phyloP scores from a whole-genome alignment of 2,797 vertebrate species.

The Euphonia xanthogaster region DNA sequence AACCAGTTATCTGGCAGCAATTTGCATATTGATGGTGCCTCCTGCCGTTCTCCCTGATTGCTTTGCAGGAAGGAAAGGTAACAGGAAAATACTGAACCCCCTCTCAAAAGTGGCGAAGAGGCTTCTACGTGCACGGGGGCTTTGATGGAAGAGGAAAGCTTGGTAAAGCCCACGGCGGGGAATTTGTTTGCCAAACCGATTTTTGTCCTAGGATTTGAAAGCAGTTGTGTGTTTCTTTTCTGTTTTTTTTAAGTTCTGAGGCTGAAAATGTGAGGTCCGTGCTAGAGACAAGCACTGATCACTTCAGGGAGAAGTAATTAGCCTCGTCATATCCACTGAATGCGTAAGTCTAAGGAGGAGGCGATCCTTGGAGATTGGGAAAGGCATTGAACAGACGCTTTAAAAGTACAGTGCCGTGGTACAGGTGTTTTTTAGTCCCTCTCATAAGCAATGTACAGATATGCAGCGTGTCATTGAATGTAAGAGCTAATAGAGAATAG shows the following conservation, averaged over 20 bases:
- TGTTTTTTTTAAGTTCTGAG: background rate
- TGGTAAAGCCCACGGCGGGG: constrained; percentile 34
- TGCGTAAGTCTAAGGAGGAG: constrained; percentile 31
- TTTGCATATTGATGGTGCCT: constrained; percentile 84
- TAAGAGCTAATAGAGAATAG: constrained; percentile 70
- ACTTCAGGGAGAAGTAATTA: constrained; percentile 59
- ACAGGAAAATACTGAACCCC: constrained; percentile 73
- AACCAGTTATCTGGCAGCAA: constrained; percentile 78
- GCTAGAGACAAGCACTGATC: background rate
- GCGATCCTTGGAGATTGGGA: constrained; percentile 43
- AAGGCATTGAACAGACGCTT: constrained; percentile 45
- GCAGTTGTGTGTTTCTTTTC: background rate
- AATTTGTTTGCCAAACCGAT: constrained; percentile 54
- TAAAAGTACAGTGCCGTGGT: constrained; percentile 43
- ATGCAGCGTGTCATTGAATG: constrained; percentile 38
- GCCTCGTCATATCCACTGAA: constrained; percentile 9
- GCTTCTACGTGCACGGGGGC: constrained; percentile 30
- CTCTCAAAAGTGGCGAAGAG: constrained; percentile 33
- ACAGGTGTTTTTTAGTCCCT: constrained; percentile 37
- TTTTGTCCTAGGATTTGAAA: constrained; percentile 51
- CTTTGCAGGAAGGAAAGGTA: constrained; percentile 80
- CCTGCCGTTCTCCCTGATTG: constrained; percentile 81
- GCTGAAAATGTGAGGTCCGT: background rate
- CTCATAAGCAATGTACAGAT: constrained; percentile 60
- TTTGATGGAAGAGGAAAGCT: constrained; percentile 58